Conservation (phyloP, 1,140 invertebrate genomes). For the Pseudomyrmex dendroicus region DNA sequence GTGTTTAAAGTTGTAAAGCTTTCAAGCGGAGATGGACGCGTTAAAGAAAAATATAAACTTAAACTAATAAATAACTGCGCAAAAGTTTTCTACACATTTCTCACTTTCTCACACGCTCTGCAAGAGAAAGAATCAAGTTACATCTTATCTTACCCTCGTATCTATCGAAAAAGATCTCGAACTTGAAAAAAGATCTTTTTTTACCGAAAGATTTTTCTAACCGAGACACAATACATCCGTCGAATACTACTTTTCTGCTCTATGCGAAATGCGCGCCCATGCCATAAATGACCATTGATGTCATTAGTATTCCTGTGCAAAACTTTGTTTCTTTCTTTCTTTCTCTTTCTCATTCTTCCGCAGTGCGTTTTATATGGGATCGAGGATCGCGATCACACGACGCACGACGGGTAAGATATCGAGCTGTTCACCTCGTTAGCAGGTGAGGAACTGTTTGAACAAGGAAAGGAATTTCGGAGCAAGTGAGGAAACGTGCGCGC, state of each 20-base stretch:
- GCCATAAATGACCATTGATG: constrained; percentile 6
- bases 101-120: no score
- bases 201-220: not conserved
- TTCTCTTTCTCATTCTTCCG: not conserved
- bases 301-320: constrained; percentile 9
- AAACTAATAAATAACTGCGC: no score
- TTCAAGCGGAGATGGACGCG: no score
- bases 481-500: not conserved
- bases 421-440: not conserved
- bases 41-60: no score
- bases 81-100: no score
- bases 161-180: no score
- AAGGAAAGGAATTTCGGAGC: not conserved
- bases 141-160: no score
- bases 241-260: not conserved
- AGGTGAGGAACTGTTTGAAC: not conserved
- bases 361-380: constrained; percentile 16
- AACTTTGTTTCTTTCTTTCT: not conserved
- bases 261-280: not conserved
- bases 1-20: no score
- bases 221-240: not conserved
- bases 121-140: no score
- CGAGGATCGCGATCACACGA: not conserved
- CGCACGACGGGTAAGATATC: not conserved
- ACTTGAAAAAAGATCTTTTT: no score